Evolutionary conservation across 1,140 invertebrate genomes (phyloP), one percentile per base, ranked within the genome.

Genomic region (Tetragnatha versicolor): DNA sequence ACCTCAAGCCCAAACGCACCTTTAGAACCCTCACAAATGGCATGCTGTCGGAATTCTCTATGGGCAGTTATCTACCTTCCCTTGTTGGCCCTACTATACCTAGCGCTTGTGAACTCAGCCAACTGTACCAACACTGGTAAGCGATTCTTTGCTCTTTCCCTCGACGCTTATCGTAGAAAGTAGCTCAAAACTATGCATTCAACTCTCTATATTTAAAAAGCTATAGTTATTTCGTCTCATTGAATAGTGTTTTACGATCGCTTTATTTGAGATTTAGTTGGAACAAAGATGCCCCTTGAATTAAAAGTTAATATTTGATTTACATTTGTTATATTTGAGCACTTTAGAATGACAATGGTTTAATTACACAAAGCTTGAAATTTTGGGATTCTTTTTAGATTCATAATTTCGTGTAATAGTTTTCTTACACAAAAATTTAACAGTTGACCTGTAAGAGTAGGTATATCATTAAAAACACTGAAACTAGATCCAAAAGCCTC

Each of bases 11-110:
- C n/a, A n/a, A n/a, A n/a, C n/a, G n/a, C n/a, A n/a, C n/a, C n/a
- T n/a, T n/a, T n/a, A n/a, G n/a, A n/a, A n/a, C n/a, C n/a, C n/a
- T n/a, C n/a, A n/a, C n/a, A n/a, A n/a, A 66, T 66, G 63, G 27
- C 63, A 66, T 66, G 42, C 2, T 47, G 25, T 66, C 25, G 63
- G 14, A 39, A 66, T 12, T 42, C 27, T 31, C 42, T 66, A 22
- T 47, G 63, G 63, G 14, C 25, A 17, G 63, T 39, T 25, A 29
- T 22, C 37, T 66, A n/a, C 49, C 39, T 66, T 25, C 63, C 63
- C 9, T n/a, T 66, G 63, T 27, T 66, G 2, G 14, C 20, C 27
- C 25, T 47, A 12, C 29, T 47, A 6, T n/a, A 47, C 27, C 25
- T 66, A 9, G 35, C 60, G 5, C 1, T 31, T n/a, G 25, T 66